Percentiles rank a stretch among this genome's conserved stretches.
phyloP scores from a whole-genome alignment of 2,797 vertebrate species.

The Agapornis canus region DNA sequence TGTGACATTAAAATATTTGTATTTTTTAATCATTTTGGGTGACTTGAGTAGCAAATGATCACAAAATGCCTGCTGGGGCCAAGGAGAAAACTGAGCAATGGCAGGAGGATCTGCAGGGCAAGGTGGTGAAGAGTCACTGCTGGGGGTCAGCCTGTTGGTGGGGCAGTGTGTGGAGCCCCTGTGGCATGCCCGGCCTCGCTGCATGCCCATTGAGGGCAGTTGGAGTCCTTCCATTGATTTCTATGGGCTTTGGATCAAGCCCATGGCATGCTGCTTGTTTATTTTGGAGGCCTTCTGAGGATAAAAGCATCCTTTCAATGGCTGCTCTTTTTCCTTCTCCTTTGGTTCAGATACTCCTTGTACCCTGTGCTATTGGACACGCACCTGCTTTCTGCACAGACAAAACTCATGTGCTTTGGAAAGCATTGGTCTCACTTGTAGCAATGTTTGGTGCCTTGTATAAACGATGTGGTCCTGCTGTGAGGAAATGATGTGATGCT shows the following conservation, averaged over 20 bases:
- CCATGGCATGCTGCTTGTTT: conserved; percentile 32
- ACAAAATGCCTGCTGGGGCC: background rate
- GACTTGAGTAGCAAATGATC: background rate
- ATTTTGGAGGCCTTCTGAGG: conserved; percentile 1
- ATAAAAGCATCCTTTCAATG: background rate
- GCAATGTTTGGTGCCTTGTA: background rate
- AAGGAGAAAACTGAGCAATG: background rate
- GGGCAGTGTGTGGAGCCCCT: background rate
- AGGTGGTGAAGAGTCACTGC: rapidly evolving
- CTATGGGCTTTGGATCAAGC: conserved; percentile 33
- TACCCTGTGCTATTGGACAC: background rate
- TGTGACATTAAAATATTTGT: background rate
- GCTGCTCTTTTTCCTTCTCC: conserved; percentile 1
- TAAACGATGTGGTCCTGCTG: background rate
- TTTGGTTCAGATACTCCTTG: background rate
- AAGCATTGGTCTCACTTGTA: background rate
- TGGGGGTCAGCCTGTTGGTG: background rate
- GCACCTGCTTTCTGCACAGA: background rate
- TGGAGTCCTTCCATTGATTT: background rate
- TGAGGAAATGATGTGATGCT: background rate
- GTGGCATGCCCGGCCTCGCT: background rate
- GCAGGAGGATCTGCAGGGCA: background rate
- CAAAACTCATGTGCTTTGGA: background rate
- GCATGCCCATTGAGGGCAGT: background rate
- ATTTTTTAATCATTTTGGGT: background rate